phyloP scores from a whole-genome alignment of 2,888 invertebrate species.

The Conchocele bisecta region DNA sequence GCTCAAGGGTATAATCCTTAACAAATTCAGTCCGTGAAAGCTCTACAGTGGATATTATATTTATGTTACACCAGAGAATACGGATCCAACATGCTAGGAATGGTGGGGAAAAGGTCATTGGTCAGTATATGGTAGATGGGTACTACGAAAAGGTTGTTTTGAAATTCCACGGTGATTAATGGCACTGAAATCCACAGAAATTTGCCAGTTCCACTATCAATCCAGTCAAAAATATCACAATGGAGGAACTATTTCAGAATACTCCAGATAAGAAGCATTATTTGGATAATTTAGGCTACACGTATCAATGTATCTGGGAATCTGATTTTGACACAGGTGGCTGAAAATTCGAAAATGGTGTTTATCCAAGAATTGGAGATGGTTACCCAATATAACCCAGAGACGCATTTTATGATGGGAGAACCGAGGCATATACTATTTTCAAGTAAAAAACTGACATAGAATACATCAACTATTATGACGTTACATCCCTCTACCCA shows the following conservation, averaged over 20 bases:
- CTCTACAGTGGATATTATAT: constrained; percentile 37
- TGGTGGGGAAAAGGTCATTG: constrained; percentile 21
- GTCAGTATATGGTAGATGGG: constrained; percentile 23
- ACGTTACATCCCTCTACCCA: constrained; percentile 33
- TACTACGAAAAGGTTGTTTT: constrained; percentile 18
- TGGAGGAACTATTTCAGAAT: constrained; percentile 29
- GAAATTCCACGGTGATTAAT: constrained; percentile 25
- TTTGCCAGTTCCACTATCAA: constrained; percentile 20
- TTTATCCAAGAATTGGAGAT: constrained; percentile 32
- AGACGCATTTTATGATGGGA: constrained; percentile 12
- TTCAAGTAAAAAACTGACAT: constrained; percentile 15
- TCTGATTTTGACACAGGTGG: constrained; percentile 56
- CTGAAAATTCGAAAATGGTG: constrained; percentile 31
- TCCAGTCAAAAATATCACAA: constrained; percentile 29
- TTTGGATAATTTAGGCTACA: constrained; percentile 42
- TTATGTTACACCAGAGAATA: background rate
- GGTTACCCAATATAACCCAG: background rate
- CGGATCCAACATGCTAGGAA: constrained; percentile 19
- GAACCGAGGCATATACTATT: constrained; percentile 32
- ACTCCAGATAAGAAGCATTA: constrained; percentile 38
- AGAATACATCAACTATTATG: constrained; percentile 22
- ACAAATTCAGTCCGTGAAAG: constrained; percentile 32
- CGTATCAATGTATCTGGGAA: constrained; percentile 60
- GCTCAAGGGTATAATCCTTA: constrained; percentile 32
- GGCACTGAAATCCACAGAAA: constrained; percentile 28